Base-by-base conservation (phyloP, 2,888 invertebrate genomes). In the Tolmerus cingulatus region DNA sequence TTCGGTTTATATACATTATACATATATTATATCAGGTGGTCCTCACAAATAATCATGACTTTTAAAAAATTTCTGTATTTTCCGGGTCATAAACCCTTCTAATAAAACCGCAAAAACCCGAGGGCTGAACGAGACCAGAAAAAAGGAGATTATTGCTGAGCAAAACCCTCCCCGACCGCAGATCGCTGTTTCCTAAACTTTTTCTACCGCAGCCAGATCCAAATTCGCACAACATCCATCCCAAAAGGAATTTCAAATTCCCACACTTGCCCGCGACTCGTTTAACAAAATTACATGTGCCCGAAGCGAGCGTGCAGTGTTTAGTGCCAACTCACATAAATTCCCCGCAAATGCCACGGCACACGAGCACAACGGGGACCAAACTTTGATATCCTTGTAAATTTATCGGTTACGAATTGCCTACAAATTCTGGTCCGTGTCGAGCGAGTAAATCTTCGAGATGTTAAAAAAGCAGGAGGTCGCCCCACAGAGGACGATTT, bases 361-460 rank as follows among this genome's bases (percentile, higher is more conserved):
- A 66, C 66, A 51, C 51, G 51, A 66, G 66, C 19, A 66, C 66
- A 66, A 19, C 9, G 66, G 66, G 27, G 66, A 27, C 37, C 37
- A 40, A 40, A 78, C 37, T 78, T 78, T 78, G 78, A 78, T 78
- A 78, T 78, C 78, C 78, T 40, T 78, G 78, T 40, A 40, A 78
- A 78, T 78, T 78, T 78, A 78, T 78, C 78, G 78, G 78, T 78
- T 78, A 78, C 78, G 78, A 78, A 78, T 78, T 78, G 78, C 78
- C 78, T 78, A 78, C 78, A 78, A 78, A 78, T 78, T 40, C 43
- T 43, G 40, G 78, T 43, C 19, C 78, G 23, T 43, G 78, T 78
- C 78, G 78, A 43, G 40, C 78, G 37, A 78, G 78, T 78, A 78
- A 78, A 78, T 78, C 78, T 78, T 78, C 23, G 78, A 23, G 78